Evolutionary conservation across 2,113 vertebrate genomes (phyloP).

Genomic region (Centropus bengalensis): DNA sequence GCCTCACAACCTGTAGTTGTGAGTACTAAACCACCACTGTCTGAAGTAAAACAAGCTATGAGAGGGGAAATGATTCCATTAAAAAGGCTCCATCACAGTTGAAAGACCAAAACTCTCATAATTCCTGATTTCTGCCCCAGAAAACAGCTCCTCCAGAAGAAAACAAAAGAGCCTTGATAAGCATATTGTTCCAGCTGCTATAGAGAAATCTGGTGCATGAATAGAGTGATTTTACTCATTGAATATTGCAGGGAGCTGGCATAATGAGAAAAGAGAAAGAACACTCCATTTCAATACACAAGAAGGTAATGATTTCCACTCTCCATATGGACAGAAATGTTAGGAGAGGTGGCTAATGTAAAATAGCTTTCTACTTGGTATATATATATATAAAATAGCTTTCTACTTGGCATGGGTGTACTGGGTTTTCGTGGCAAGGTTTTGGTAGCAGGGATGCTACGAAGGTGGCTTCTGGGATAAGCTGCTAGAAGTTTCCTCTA

Average conservation of each 20-base stretch:
- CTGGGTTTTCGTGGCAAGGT: too few relatives aligned
- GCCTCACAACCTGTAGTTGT: neutral
- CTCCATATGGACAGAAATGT: neutral
- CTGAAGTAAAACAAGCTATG: neutral
- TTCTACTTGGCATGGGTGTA: neutral
- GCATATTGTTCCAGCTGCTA: neutral
- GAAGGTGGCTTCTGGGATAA: too few relatives aligned
- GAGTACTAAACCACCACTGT: neutral
- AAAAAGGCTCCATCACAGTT: neutral
- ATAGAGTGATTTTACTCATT: neutral
- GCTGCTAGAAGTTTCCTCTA: too few relatives aligned
- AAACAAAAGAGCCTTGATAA: conserved; percentile 17
- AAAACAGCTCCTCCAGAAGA: conserved; percentile 3
- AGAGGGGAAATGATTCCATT: neutral
- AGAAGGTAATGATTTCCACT: neutral
- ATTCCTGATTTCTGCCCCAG: conserved; percentile 1
- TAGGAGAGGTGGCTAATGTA: neutral
- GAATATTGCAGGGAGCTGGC: neutral
- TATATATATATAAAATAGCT: neutral
- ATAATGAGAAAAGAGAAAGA: neutral
- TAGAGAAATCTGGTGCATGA: neutral
- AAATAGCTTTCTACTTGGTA: neutral
- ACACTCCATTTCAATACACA: neutral
- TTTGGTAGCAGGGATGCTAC: too few relatives aligned
- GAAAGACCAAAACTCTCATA: neutral